A percentile compares a stretch with the other conserved stretches of the same genome.
Conservation (phyloP, 2,888 invertebrate species). For the Leptinotarsa juncta region DNA sequence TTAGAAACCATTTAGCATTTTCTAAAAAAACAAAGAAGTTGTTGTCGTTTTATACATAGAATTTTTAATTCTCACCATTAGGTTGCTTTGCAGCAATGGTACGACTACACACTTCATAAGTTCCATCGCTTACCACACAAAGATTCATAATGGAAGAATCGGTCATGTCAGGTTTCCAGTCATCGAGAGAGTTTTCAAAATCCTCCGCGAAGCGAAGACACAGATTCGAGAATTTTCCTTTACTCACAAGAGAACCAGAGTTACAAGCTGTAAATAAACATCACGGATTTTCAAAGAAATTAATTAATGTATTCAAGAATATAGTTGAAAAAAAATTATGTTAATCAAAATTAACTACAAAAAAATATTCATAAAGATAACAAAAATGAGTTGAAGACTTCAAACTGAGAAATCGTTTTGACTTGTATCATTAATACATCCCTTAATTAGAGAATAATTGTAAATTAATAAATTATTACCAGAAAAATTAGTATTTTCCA, state of each 20-base stretch:
- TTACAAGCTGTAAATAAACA: constrained; percentile 78
- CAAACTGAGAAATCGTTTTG: too few species aligned
- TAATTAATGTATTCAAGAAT: too few species aligned
- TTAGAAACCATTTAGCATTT: constrained; percentile 98
- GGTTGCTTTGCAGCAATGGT: constrained; percentile 88
- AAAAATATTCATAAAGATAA: too few species aligned
- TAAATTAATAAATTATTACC: constrained; percentile 45
- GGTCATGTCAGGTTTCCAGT: constrained; percentile 93
- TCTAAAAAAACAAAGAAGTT: constrained; percentile 66
- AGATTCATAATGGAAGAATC: constrained; percentile 87
- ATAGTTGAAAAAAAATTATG: not conserved
- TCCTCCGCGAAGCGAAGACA: constrained; percentile 97
- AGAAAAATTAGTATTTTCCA: constrained; percentile 95
- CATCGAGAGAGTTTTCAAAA: constrained; percentile 95
- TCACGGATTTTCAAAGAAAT: not conserved
- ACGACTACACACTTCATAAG: constrained; percentile 95
- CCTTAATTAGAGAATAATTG: too few species aligned
- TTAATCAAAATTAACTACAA: too few species aligned
- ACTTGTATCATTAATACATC: too few species aligned
- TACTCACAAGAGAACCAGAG: constrained; percentile 94
- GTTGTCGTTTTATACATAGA: not conserved
- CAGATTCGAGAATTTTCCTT: constrained; percentile 89
- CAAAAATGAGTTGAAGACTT: too few species aligned
- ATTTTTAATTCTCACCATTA: constrained; percentile 68
- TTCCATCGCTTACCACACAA: constrained; percentile 98